Evolutionary conservation across 1,140 invertebrate species (phyloP).

Genomic region (Globodera ellingtonae): DNA sequence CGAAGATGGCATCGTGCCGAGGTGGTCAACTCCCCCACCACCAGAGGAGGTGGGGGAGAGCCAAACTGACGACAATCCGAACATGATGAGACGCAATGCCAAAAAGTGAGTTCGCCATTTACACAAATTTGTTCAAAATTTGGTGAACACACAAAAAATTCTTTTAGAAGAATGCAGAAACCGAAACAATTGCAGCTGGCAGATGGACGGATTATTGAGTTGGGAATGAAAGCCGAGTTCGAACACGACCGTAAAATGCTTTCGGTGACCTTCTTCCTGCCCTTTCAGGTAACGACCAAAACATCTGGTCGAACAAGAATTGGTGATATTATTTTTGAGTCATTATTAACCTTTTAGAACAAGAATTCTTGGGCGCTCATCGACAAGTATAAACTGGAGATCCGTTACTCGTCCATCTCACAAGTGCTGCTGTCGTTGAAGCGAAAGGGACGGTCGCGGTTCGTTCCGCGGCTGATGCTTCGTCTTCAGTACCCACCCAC

Average conservation of each 20-base stretch:
- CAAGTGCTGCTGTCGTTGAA: constrained; percentile 27
- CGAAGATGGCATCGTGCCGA: background rate
- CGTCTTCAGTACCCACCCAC: constrained; percentile 23
- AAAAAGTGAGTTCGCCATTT: background rate
- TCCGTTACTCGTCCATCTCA: constrained; percentile 26
- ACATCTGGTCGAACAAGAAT: background rate
- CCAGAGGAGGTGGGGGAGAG: background rate
- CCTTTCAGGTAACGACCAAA: background rate
- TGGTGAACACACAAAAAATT: background rate
- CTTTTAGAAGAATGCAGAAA: background rate
- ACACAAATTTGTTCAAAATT: background rate
- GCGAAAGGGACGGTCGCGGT: background rate
- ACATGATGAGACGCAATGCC: background rate
- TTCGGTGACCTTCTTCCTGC: constrained; percentile 6
- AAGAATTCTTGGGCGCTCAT: background rate
- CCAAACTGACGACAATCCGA: background rate
- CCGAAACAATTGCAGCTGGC: background rate
- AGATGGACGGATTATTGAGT: background rate
- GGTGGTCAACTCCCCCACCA: background rate
- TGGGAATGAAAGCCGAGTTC: constrained; percentile 14
- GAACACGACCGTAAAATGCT: constrained; percentile 23
- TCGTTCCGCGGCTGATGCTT: background rate
- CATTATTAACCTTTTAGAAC: background rate
- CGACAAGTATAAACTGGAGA: constrained; percentile 23
- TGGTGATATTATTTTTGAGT: background rate